phyloP scores from a whole-genome alignment of 2,113 vertebrate species.

The Perca schrenkii region DNA sequence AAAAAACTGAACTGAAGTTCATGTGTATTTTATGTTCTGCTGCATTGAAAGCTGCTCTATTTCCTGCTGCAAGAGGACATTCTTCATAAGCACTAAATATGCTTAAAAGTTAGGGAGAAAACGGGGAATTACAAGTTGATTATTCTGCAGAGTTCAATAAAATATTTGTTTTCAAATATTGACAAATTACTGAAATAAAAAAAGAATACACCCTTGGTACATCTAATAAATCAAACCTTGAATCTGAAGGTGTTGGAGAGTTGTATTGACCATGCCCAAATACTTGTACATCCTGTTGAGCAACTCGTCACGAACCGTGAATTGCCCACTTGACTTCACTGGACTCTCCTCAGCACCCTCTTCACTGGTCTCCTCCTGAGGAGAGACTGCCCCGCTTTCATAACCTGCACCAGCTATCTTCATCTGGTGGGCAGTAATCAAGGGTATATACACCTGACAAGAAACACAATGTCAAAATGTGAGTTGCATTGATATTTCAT shows the following conservation, averaged over 20 bases:
- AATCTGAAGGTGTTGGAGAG: conserved; percentile 84
- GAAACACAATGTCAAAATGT: conserved; percentile 14
- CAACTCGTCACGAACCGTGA: conserved; percentile 81
- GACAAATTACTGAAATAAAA: not conserved
- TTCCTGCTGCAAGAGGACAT: not conserved
- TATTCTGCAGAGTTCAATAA: not conserved
- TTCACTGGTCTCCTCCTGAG: not conserved
- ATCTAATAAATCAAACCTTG: conserved; percentile 78
- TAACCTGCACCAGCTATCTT: conserved; percentile 45
- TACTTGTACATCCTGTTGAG: conserved; percentile 86
- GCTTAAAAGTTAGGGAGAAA: not conserved
- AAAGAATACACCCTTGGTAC: not conserved
- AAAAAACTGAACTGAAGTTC: not conserved
- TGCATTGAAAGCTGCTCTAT: too few relatives aligned
- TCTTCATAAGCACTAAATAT: not conserved
- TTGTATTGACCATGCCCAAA: conserved; percentile 77
- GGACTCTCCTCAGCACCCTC: conserved; percentile 1
- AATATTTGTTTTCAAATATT: not conserved
- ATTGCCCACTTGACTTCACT: conserved; percentile 58
- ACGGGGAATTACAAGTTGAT: not conserved
- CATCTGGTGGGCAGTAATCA: conserved; percentile 82
- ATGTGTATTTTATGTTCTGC: not conserved
- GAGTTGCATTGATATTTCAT: too few relatives aligned
- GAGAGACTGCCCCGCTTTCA: conserved; percentile 8
- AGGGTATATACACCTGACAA: conserved; percentile 83